phyloP scores from a whole-genome alignment of 2,797 vertebrate species.

The Paramormyrops hopkinsi region DNA sequence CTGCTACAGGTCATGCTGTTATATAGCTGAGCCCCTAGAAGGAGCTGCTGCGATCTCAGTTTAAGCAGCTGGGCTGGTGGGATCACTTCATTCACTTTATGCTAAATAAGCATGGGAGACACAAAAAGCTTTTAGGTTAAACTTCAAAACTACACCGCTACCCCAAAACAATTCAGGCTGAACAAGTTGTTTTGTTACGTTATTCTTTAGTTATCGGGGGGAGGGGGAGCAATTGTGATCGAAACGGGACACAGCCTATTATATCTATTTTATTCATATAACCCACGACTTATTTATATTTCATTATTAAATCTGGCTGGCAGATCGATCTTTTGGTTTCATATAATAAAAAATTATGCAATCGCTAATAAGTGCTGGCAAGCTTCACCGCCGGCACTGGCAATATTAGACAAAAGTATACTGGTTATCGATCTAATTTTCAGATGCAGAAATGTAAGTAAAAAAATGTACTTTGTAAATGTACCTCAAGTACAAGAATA shows the following conservation, averaged over 20 bases:
- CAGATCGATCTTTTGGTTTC: neutral
- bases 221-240: neutral
- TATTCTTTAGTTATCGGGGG: neutral
- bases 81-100: neutral
- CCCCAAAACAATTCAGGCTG: neutral
- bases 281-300: neutral
- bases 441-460: neutral
- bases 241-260: neutral
- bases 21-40: neutral
- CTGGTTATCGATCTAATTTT: neutral
- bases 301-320: neutral
- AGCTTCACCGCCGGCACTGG: neutral
- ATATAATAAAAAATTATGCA: neutral
- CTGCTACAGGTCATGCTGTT: neutral
- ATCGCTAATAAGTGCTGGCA: neutral
- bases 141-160: neutral
- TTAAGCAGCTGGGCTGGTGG: neutral
- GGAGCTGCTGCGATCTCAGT: neutral
- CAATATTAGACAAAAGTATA: neutral
- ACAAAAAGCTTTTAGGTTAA: neutral
- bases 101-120: neutral
- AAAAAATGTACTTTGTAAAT: neutral
- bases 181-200: neutral
- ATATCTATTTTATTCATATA: neutral
- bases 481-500: neutral